Percentiles rank a stretch among this genome's conserved stretches.
Conservation (phyloP, 1,140 invertebrate genomes). For the Camponotus pennsylvanicus region DNA sequence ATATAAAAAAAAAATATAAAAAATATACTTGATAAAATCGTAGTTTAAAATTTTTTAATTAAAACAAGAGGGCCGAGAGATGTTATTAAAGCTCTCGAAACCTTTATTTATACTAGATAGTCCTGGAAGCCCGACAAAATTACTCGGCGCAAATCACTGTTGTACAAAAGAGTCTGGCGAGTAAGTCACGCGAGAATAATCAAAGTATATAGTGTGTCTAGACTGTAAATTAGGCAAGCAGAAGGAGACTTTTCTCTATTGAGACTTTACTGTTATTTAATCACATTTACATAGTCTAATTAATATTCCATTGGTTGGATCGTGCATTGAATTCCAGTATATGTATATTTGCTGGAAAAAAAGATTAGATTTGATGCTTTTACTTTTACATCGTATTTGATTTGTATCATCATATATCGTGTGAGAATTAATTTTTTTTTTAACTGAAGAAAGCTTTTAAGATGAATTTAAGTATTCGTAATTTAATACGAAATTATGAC, state of each 20-base stretch:
- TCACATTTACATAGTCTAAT: constrained; percentile 17
- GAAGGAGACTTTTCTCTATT: constrained; percentile 34
- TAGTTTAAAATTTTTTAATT: too few relatives aligned
- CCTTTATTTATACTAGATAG: background rate
- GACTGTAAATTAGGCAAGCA: constrained; percentile 40
- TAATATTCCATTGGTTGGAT: constrained; percentile 62
- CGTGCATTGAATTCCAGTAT: background rate
- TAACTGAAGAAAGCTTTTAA: background rate
- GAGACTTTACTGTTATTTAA: constrained; percentile 68
- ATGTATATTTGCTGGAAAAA: constrained; percentile 7
- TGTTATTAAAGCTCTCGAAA: too few relatives aligned
- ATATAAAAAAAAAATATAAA: too few relatives aligned
- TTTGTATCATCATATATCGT: background rate
- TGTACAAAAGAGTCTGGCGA: background rate
- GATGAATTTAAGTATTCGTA: background rate
- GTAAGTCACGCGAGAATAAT: constrained; percentile 34
- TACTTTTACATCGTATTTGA: too few relatives aligned
- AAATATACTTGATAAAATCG: too few relatives aligned
- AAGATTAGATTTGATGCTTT: background rate
- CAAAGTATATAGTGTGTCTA: constrained; percentile 5
- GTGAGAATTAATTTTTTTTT: background rate
- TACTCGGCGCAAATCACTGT: background rate
- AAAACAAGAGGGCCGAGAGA: too few relatives aligned
- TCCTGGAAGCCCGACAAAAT: background rate
- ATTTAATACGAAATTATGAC: background rate